These are phyloP conservation scores for Spheniscus humboldti DNA, from an alignment of 2,797 vertebrate genomes.

Conservation along the genomic window DNA sequence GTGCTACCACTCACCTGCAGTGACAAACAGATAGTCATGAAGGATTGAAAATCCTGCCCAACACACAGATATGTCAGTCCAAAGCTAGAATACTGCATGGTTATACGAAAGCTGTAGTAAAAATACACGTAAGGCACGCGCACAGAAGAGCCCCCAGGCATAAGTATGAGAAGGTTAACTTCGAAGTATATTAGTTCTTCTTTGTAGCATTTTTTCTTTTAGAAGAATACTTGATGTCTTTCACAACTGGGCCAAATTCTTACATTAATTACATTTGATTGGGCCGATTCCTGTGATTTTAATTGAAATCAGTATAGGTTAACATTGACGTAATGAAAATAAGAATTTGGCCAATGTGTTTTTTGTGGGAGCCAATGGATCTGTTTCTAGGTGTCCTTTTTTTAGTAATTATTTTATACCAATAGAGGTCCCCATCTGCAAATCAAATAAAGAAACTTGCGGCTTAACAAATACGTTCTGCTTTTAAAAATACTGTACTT, in stretches of 20 bases:
- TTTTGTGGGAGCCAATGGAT: neutral
- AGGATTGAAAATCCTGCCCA: constrained; percentile 78
- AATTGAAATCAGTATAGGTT: neutral
- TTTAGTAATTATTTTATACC: constrained; percentile 69
- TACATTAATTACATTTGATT: neutral
- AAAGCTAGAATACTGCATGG: constrained; percentile 24
- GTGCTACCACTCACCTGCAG: constrained; percentile 79
- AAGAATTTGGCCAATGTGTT: neutral
- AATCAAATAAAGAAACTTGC: constrained; percentile 66
- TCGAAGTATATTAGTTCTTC: neutral
- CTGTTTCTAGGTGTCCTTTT: neutral
- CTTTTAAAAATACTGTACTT: neutral
- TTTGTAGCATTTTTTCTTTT: neutral
- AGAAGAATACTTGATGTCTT: neutral
- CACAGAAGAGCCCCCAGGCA: neutral
- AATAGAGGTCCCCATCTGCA: constrained; percentile 80
- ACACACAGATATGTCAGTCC: constrained; percentile 69
- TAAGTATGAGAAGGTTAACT: neutral
- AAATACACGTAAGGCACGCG: neutral
- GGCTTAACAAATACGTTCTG: neutral
- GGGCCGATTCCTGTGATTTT: neutral
- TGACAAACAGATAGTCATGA: constrained; percentile 79
- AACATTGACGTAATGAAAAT: neutral
- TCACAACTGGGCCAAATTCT: neutral
- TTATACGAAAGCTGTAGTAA: neutral